phyloP scores from a whole-genome alignment of 1,140 invertebrate genomes.

The Lineus longissimus region DNA sequence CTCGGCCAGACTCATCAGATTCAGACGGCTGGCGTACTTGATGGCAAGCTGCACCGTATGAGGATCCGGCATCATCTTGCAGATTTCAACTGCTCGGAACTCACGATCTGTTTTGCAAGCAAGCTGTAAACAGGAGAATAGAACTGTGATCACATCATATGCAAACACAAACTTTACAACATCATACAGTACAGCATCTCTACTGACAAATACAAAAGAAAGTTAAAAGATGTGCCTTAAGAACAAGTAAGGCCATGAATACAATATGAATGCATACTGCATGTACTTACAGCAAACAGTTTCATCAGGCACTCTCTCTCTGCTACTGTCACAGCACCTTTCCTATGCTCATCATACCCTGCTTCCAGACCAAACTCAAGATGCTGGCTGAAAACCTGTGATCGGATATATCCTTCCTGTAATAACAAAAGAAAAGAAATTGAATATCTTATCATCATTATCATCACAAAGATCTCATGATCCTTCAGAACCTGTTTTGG shows the following conservation, averaged over 20 bases:
- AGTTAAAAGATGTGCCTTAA: no score
- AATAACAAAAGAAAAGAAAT: slow-evolving; percentile 13
- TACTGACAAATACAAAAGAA: no score
- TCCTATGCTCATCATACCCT: slow-evolving; percentile 58
- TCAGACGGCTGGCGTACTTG: slow-evolving; percentile 77
- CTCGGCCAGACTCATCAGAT: slow-evolving; percentile 72
- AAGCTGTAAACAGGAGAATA: slow-evolving; percentile 59
- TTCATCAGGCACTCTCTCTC: slow-evolving; percentile 77
- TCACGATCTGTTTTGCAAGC: slow-evolving; percentile 80
- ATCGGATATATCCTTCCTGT: slow-evolving; percentile 42
- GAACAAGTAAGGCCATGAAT: no score
- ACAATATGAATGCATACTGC: no score
- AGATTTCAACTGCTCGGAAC: slow-evolving; percentile 78
- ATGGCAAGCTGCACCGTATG: slow-evolving; percentile 77
- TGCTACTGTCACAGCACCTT: slow-evolving; percentile 32
- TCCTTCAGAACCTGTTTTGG: background rate
- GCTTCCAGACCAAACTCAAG: slow-evolving; percentile 33
- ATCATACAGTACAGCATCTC: no score
- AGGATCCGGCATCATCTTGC: slow-evolving; percentile 73
- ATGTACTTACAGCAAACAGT: slow-evolving; percentile 73
- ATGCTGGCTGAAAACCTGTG: slow-evolving; percentile 30
- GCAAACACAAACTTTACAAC: background rate
- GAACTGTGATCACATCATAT: background rate
- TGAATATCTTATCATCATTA: background rate
- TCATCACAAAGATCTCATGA: background rate